Evolutionary conservation across 2,888 invertebrate species (phyloP), one percentile per base, ranked within the genome.

Genomic region (Lutraria lutraria): DNA sequence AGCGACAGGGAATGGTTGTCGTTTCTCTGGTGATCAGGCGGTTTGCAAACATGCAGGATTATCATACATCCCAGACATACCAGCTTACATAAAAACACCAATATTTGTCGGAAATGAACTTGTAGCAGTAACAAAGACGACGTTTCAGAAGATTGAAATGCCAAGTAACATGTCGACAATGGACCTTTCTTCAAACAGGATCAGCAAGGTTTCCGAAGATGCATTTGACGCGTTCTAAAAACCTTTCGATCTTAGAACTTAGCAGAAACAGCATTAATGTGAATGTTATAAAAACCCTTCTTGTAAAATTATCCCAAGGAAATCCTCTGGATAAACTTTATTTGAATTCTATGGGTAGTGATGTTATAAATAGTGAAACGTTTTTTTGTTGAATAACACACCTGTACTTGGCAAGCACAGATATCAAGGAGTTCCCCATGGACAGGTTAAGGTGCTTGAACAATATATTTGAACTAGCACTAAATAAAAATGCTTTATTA

Each of bases 71-170:
- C 60, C 82, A 8, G 13, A 56, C 3, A 31, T 60, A 8, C 16
- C 29, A 60, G 60, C 60, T 21, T 19, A 82, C 21, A 60, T 60
- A 12, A 16, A 19, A 60, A 19, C 0, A 21, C 82, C 60, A 15
- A 60, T 56, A 60, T 82, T 56, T 82, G 31, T 21, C 21, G 60
- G 82, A 15, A 82, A 82, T 31, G 21, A 31, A 10, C 60, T 82
- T 4, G 19, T 10, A 31, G 29, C 54, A 31, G 82, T 82, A 0
- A 82, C 82, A 0, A 29, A 54, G 29, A 2, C 29, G 34, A 82
- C 82, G 21, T 82, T 82, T 54, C 82, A 13, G 60, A 16, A 19
- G 13, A 72, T 15, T n/a, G n/a, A n/a, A n/a, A n/a, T n/a, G n/a
- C n/a, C n/a, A n/a, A n/a, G n/a, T n/a, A n/a, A n/a, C n/a, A 31